Evolutionary conservation across 2,888 invertebrate species (phyloP).

Genomic region (Deilephila porcellus): DNA sequence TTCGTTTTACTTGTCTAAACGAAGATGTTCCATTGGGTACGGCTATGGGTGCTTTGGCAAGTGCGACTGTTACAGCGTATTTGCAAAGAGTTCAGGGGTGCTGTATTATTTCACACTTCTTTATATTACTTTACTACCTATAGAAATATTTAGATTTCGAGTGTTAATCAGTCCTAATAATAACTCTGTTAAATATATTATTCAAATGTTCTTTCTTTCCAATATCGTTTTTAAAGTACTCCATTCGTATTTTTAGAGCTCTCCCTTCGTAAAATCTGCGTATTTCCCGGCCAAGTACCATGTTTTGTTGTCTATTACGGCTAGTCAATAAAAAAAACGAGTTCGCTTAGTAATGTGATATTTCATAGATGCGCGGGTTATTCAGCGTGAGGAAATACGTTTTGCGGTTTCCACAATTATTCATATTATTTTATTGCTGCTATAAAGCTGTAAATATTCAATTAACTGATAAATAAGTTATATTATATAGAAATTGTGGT

Average conservation of each 20-base stretch:
- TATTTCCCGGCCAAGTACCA: background rate
- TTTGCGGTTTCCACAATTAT: conserved; percentile 5
- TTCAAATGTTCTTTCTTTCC: too few species aligned
- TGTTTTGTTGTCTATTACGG: background rate
- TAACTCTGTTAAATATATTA: too few species aligned
- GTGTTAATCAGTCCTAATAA: too few species aligned
- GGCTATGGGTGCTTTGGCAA: too few species aligned
- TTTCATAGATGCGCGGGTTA: conserved; percentile 1
- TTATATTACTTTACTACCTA: too few species aligned
- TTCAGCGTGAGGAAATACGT: background rate
- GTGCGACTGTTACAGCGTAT: too few species aligned
- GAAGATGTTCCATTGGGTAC: too few species aligned
- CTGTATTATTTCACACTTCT: too few species aligned
- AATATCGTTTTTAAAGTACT: background rate
- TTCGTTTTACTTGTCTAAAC: too few species aligned
- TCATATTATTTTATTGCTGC: background rate
- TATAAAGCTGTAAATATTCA: background rate
- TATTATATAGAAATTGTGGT: background rate
- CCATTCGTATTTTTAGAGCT: background rate
- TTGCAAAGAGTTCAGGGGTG: too few species aligned
- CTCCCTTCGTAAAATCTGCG: background rate
- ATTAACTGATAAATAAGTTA: background rate
- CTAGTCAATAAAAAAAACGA: background rate
- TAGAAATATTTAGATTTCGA: too few species aligned
- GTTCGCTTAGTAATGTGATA: background rate